Evolutionary conservation across 2,797 vertebrate species (phyloP).

Genomic region (Pangasius djambal): DNA sequence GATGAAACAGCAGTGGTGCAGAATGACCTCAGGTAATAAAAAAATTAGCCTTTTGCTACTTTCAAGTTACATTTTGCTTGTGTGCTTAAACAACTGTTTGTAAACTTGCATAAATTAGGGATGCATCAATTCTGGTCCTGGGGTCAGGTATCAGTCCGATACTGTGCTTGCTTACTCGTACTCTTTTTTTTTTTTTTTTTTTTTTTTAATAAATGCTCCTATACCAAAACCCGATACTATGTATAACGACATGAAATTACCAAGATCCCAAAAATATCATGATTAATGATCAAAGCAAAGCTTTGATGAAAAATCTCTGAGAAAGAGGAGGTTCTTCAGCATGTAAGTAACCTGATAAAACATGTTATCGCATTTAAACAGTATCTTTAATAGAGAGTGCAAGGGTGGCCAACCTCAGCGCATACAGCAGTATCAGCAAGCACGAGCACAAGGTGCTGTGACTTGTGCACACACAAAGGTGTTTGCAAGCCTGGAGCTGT

Average conservation of each 20-base stretch:
- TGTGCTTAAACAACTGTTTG: not conserved
- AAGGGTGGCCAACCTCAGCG: not conserved
- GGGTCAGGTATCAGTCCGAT: not conserved
- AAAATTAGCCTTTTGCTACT: not conserved
- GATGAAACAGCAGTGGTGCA: conserved; percentile 6
- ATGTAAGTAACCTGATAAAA: not conserved
- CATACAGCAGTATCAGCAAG: not conserved
- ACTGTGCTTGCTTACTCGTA: not conserved
- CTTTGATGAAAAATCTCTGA: not conserved
- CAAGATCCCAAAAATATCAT: not conserved
- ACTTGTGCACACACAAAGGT: not conserved
- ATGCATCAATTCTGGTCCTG: not conserved
- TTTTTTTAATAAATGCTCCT: too few species aligned
- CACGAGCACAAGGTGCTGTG: not conserved
- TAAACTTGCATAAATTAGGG: not conserved
- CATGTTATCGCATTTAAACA: not conserved
- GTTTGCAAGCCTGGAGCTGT: not conserved
- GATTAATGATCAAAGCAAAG: not conserved
- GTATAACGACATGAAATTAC: not conserved
- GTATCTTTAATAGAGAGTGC: not conserved
- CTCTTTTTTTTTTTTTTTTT: too few species aligned
- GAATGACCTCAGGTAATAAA: conserved; percentile 11
- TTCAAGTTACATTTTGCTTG: not conserved
- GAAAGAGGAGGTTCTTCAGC: not conserved
- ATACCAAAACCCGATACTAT: not conserved